A percentile compares a stretch with the other conserved stretches of the same genome.
These are phyloP conservation scores for Tachycineta bicolor DNA, from an alignment of 2,113 vertebrate genomes.

Conservation along the genomic window DNA sequence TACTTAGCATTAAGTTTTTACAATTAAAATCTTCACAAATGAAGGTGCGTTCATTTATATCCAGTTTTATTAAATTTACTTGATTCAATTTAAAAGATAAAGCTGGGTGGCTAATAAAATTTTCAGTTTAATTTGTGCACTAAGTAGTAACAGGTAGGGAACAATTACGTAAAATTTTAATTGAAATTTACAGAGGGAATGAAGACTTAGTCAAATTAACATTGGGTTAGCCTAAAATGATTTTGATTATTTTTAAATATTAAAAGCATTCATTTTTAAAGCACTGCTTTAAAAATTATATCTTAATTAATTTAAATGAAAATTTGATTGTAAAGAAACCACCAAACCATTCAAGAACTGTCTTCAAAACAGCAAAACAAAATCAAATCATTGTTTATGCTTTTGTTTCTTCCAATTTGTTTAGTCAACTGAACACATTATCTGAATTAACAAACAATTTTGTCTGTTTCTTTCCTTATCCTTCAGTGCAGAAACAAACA, in stretches of 20 bases:
- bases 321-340: background rate
- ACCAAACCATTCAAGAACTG: background rate
- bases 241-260: constrained; percentile 6
- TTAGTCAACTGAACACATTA: background rate
- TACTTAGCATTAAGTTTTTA: background rate
- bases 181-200: constrained; percentile 29
- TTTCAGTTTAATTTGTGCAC: constrained; percentile 15
- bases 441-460: background rate
- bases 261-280: background rate
- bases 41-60: background rate
- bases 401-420: background rate
- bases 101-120: constrained; percentile 41
- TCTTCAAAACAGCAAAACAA: background rate
- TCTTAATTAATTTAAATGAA: background rate
- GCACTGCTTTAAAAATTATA: background rate
- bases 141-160: constrained; percentile 38
- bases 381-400: background rate
- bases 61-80: constrained; percentile 26
- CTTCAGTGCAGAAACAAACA: background rate
- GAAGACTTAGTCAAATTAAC: constrained; percentile 30
- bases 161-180: constrained; percentile 43
- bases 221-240: constrained; percentile 10
- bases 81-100: constrained; percentile 26
- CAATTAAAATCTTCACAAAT: background rate
- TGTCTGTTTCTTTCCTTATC: background rate